Percentiles rank a stretch among this genome's conserved stretches.
Conservation (phyloP, 2,888 invertebrate species). For the Rhorus exstirpatorius region DNA sequence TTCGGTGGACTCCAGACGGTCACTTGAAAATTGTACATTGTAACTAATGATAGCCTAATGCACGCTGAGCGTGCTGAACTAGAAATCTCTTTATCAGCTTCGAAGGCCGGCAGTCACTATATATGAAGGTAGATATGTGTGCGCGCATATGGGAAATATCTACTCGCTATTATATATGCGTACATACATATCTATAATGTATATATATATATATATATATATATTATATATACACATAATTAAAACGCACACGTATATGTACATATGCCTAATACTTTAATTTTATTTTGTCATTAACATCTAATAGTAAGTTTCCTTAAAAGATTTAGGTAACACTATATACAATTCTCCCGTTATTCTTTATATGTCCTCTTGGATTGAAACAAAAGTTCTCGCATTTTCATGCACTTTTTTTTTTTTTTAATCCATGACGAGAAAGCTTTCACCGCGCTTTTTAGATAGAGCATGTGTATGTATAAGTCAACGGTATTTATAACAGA, state of each 20-base stretch:
- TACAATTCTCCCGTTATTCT: slow-evolving; percentile 73
- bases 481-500: slow-evolving; percentile 67
- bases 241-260: slow-evolving; percentile 28
- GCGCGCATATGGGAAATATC: slow-evolving; percentile 71
- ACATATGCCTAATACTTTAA: slow-evolving; percentile 76
- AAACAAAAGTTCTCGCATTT: slow-evolving; percentile 39
- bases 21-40: slow-evolving; percentile 64
- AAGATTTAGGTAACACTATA: slow-evolving; percentile 83
- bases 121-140: slow-evolving; percentile 78
- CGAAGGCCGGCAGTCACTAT: slow-evolving; percentile 78
- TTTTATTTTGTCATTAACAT: slow-evolving; percentile 54
- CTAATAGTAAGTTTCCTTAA: slow-evolving; percentile 80
- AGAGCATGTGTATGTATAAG: slow-evolving; percentile 38
- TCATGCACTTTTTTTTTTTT: slow-evolving; percentile 37
- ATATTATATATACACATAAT: background rate
- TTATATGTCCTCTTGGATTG: slow-evolving; percentile 4
- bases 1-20: slow-evolving; percentile 44
- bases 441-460: slow-evolving; percentile 45
- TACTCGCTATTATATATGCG: slow-evolving; percentile 28
- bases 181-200: background rate
- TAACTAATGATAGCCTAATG: slow-evolving; percentile 71
- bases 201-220: background rate
- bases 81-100: slow-evolving; percentile 76
- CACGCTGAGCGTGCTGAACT: slow-evolving; percentile 76
- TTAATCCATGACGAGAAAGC: slow-evolving; percentile 45